Evolutionary conservation across 2,113 vertebrate genomes (phyloP), one percentile per base, ranked within the genome.

Genomic region (Sorex araneus): DNA sequence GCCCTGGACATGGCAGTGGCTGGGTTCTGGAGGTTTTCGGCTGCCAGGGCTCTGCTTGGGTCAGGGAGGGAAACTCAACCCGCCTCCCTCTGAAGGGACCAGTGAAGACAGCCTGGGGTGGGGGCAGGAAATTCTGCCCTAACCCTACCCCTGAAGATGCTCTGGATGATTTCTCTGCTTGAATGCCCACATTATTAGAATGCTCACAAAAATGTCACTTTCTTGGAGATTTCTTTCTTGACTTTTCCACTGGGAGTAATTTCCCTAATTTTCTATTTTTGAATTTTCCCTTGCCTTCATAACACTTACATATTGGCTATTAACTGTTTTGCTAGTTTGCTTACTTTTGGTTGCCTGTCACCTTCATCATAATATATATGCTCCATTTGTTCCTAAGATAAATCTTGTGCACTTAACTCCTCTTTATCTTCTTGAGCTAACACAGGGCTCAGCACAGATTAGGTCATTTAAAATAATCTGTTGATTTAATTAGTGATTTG

Each of bases 151-250:
- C 54, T 15, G 54, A 13, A 13, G 15, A 54, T 40, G 40, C 40
- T 40, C 40, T 40, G 40, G 47, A 7, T 40, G 25, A 73, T 27
- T 1, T 77, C 91, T 27, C 67, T 71, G n/a, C 69, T 45, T 66
- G 74, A 67, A 87, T 45, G 36, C 11, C 74, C 21, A 91, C 6
- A 40, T 60, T 1, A 7, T 87, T 10, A 70, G 34, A 4, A 5
- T 54, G 63, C 60, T 3, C 63, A 43, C 25, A 6, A 84, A 70
- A 88, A 54, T 67, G 84, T 57, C 32, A 79, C 36, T 47, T 84
- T 71, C 19, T 90, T 79, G 21, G 57, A 19, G n/a, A 88, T 54
- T 71, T 66, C 28, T 36, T 94, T 84, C 54, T 45, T 43, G 28
- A 79, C 5, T 3, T 40, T 16, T 47, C 34, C 84, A 71, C 21